Evolutionary conservation across 1,140 invertebrate species (phyloP).

Genomic region (Achatina immaculata): DNA sequence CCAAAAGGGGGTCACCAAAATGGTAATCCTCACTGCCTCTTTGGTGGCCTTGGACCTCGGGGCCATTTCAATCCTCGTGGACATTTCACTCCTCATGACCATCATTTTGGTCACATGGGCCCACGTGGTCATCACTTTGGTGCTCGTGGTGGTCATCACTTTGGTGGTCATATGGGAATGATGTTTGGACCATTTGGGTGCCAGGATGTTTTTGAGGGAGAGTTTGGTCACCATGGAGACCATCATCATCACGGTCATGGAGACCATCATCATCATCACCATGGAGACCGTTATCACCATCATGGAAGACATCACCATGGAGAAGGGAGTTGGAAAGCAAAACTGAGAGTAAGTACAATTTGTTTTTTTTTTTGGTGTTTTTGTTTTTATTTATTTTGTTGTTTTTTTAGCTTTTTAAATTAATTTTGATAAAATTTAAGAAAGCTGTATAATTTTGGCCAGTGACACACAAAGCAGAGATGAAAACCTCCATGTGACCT

Average conservation of each 20-base stretch:
- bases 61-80: neutral
- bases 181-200: neutral
- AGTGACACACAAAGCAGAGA: too few relatives aligned
- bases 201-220: neutral
- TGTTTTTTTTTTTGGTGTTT: neutral
- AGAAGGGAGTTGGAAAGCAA: constrained; percentile 11
- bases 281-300: neutral
- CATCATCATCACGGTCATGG: neutral
- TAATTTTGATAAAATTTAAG: too few relatives aligned
- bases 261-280: neutral
- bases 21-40: neutral
- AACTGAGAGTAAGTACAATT: constrained; percentile 4
- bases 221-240: neutral
- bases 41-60: neutral
- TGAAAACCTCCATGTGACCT: too few relatives aligned
- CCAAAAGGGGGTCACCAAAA: neutral
- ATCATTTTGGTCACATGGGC: neutral
- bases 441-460: too few relatives aligned
- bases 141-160: neutral
- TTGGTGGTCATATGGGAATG: neutral
- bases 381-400: too few relatives aligned
- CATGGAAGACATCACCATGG: neutral
- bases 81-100: neutral
- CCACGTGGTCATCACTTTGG: neutral
- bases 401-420: too few relatives aligned